Percentiles rank a stretch among this genome's conserved stretches.
phyloP scores from a whole-genome alignment of 2,888 invertebrate species.

The Zele albiditarsus region DNA sequence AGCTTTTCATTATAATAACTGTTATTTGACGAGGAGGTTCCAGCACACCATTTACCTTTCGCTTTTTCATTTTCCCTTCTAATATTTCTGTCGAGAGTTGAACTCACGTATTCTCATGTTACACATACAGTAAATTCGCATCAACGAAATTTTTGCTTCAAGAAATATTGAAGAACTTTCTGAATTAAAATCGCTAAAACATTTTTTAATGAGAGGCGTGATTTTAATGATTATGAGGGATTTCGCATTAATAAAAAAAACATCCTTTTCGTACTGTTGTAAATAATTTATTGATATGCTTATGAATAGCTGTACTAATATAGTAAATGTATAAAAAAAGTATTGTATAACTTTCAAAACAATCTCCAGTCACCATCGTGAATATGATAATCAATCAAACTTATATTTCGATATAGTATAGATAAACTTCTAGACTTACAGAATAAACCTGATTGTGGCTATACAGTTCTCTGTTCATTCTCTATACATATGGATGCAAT shows the following conservation, averaged over 20 bases:
- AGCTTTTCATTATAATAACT: too few relatives aligned
- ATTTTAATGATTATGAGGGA: too few relatives aligned
- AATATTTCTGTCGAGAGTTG: too few relatives aligned
- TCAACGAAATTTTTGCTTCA: too few relatives aligned
- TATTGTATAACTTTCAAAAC: constrained; percentile 51
- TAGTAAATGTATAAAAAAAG: constrained; percentile 63
- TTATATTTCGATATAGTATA: constrained; percentile 45
- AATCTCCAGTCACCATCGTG: constrained; percentile 58
- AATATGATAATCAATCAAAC: constrained; percentile 54
- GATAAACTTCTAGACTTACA: not conserved
- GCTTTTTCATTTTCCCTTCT: too few relatives aligned
- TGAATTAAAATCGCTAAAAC: too few relatives aligned
- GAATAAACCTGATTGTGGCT: not conserved
- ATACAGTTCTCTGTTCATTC: not conserved
- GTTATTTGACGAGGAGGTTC: too few relatives aligned
- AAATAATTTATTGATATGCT: constrained; percentile 70
- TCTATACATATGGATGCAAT: not conserved
- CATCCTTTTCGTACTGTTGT: constrained; percentile 58
- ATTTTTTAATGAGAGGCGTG: too few relatives aligned
- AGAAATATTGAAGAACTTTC: too few relatives aligned
- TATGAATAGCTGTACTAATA: constrained; percentile 62
- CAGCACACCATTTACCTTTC: too few relatives aligned
- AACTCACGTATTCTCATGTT: too few relatives aligned
- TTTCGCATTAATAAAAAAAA: constrained; percentile 52
- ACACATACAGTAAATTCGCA: too few relatives aligned